Evolutionary conservation across 2,113 vertebrate genomes (phyloP).

Genomic region (Zosterops japonicus): DNA sequence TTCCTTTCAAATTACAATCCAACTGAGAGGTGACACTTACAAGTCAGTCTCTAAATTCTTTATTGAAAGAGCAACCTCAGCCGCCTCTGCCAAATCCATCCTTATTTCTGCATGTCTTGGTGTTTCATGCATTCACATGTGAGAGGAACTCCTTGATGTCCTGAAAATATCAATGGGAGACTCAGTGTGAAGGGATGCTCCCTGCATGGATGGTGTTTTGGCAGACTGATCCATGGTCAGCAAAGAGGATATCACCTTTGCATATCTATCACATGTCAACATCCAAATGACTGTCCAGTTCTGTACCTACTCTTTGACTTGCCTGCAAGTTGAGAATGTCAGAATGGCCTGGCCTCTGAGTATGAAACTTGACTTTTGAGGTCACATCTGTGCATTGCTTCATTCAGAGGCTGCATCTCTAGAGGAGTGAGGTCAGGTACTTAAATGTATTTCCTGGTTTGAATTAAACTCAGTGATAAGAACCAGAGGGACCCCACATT

Average conservation of each 20-base stretch:
- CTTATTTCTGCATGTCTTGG: neutral
- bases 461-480: neutral
- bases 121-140: neutral
- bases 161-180: neutral
- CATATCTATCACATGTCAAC: neutral
- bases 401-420: neutral
- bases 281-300: neutral
- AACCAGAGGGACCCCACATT: neutral
- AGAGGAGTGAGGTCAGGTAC: neutral
- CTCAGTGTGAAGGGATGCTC: neutral
- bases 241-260: neutral
- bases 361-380: neutral
- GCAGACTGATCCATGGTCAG: neutral
- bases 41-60: neutral
- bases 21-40: neutral
- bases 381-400: neutral
- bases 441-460: neutral
- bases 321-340: neutral
- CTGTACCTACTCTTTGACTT: neutral
- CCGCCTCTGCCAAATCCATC: neutral
- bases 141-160: neutral
- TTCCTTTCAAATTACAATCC: neutral
- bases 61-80: neutral
- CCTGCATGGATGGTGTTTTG: neutral
- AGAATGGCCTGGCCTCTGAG: neutral